Evolutionary conservation across 2,888 invertebrate genomes (phyloP), one percentile per base, ranked within the genome.

Genomic region (Heliconius ismenius): DNA sequence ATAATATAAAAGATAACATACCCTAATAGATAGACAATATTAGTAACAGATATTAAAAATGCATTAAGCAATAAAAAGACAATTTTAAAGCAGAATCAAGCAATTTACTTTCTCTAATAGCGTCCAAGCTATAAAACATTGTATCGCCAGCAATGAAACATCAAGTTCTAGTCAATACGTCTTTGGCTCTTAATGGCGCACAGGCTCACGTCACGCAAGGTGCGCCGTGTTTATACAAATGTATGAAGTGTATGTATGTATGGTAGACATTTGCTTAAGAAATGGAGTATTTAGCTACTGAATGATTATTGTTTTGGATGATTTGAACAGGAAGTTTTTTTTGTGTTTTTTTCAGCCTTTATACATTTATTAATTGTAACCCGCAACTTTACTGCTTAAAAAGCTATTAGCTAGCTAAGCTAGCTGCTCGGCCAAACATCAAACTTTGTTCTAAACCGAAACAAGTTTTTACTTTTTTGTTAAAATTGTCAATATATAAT

Each of bases 121-220:
- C 26, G 49, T 36, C 32, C 6, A 49, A 64, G 63, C 64, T 39
- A 70, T 76, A 63, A 58, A 75, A 63, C 28, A 58, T 10, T 73
- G 4, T 21, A 18, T 76, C 64, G 76, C 75, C 54, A 54, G 15
- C 72, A 54, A 65, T 76, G 72, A 43, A 76, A 73, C 76, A 58
- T 21, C 43, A 32, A 7, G 58, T 60, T 73, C 7, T 28, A 64
- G 58, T 58, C 72, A 72, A 64, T 39, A 64, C 39, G 72, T 73
- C 43, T 76, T 36, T 73, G 65, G 60, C 39, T 76, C 72, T 65
- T 76, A 76, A 76, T 75, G 43, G 70, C 70, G 36, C 64, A 60
- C 70, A 32, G 69, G 73, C 70, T 73, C 39, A 72, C 76, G 76
- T 77, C 77, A 77, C 65, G 65, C 54, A 43, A 77, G 77, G 77